Base-by-base conservation (phyloP, 2,888 invertebrate species). In the Lomographa bimaculata region DNA sequence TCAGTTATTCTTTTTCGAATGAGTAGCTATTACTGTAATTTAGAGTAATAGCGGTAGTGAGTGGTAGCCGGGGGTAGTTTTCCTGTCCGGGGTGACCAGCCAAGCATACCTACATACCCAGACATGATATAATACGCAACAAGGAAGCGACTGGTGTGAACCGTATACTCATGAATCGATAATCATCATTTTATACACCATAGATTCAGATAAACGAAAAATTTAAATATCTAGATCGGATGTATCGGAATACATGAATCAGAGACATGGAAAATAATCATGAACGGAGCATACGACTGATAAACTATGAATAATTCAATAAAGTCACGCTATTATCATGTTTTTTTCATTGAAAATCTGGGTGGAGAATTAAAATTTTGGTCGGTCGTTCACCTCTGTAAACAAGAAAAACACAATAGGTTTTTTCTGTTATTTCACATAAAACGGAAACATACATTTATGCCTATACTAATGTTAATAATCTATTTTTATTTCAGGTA, bases 311-410 rank as follows among this genome's bases (percentile, higher is more conserved):
- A 81, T 85, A 54, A 85, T 85, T 74, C 74, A 83, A 46, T 56
- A 50, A 63, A 71, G 57, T 58, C 43, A 46, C 41, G 56, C 49
- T 50, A 50, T 76, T 80, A 77, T 70, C 58, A 67, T 78, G n/a
- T n/a, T n/a, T 81, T 76, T 78, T 75, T 60, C 44, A 55, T 70
- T 73, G 64, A 55, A 77, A 70, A 83, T 77, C 74, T 81, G 71
- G 80, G 79, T 75, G 70, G 64, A 58, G 74, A 70, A 72, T 78
- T 78, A 76, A 82, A 74, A 85, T 75, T 72, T 77, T 78, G 77
- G 81, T 56, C 79, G 86, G 84, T 75, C 87, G 48, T 82, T 87
- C 74, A 83, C 74, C 87, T 63, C 43, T 16, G 26, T 2, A 27
- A 27, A 32, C 35, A 17, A 27, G 11, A 60, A 57, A 41, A 45